These are phyloP conservation scores for Aphyosemion australe DNA, from an alignment of 2,113 vertebrate genomes.

Conservation along the genomic window DNA sequence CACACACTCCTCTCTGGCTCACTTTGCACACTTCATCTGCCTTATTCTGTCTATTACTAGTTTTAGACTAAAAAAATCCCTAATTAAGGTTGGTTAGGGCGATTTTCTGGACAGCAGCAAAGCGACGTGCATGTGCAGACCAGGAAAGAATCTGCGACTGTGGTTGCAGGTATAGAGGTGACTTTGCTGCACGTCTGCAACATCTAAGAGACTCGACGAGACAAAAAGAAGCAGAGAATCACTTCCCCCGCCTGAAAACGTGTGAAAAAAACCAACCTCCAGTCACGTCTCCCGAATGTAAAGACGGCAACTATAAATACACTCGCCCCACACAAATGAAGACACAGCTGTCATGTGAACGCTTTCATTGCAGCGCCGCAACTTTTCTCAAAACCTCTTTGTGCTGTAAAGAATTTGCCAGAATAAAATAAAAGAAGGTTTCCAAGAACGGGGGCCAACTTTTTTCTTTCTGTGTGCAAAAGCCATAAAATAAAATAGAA, in stretches of 20 bases:
- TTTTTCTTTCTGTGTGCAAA: constrained; percentile 8
- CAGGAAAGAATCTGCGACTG: background rate
- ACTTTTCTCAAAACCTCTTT: background rate
- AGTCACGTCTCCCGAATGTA: constrained; percentile 7
- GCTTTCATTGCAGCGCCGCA: background rate
- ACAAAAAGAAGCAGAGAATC: constrained; percentile 28
- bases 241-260: constrained; percentile 3
- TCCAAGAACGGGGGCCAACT: constrained; percentile 5
- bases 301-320: constrained; percentile 23
- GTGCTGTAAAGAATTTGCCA: background rate
- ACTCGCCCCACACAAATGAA: constrained; percentile 2
- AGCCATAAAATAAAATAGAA: constrained; percentile 3
- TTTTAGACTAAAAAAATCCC: constrained; percentile 33
- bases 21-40: background rate
- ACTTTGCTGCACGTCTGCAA: constrained; percentile 51
- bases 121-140: background rate
- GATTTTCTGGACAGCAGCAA: constrained; percentile 29
- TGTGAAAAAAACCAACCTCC: constrained; percentile 11
- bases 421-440: background rate
- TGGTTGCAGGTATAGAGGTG: constrained; percentile 40
- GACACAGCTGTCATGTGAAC: background rate
- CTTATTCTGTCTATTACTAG: background rate
- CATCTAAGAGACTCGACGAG: constrained; percentile 49
- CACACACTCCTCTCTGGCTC: background rate
- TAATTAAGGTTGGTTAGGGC: constrained; percentile 43